These are phyloP conservation scores for Mayetiola destructor DNA, from an alignment of 2,888 invertebrate species.

Conservation along the genomic window DNA sequence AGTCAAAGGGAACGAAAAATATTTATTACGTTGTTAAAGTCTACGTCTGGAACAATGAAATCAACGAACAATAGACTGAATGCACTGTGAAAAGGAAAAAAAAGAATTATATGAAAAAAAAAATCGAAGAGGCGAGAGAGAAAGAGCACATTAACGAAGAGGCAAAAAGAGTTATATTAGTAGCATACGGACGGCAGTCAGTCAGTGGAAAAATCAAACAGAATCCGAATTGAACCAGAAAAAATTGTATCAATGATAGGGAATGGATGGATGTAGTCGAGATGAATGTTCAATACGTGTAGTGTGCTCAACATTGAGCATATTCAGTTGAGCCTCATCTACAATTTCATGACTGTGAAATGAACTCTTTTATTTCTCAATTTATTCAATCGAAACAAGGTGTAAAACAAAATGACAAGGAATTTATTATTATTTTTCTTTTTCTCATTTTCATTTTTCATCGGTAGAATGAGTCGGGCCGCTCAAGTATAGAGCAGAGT, in stretches of 20 bases:
- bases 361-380: too few relatives aligned
- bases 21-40: conserved; percentile 12
- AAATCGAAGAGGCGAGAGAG: conserved; percentile 7
- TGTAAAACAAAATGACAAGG: background rate
- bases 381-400: too few relatives aligned
- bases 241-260: too few relatives aligned
- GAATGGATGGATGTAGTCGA: too few relatives aligned
- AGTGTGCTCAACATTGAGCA: too few relatives aligned
- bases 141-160: background rate
- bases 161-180: conserved; percentile 8
- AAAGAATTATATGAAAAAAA: too few relatives aligned
- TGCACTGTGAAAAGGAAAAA: background rate
- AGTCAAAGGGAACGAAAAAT: background rate
- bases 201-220: background rate
- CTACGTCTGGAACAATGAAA: conserved; percentile 9
- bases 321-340: too few relatives aligned
- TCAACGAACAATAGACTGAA: background rate
- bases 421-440: background rate
- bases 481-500: background rate
- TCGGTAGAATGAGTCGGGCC: conserved; percentile 2
- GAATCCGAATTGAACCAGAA: too few relatives aligned
- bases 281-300: too few relatives aligned
- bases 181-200: conserved; percentile 9
- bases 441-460: too few relatives aligned
- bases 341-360: too few relatives aligned